Base-by-base conservation (phyloP, 2,113 vertebrate genomes). In the Poeciliopsis turrubarensis region DNA sequence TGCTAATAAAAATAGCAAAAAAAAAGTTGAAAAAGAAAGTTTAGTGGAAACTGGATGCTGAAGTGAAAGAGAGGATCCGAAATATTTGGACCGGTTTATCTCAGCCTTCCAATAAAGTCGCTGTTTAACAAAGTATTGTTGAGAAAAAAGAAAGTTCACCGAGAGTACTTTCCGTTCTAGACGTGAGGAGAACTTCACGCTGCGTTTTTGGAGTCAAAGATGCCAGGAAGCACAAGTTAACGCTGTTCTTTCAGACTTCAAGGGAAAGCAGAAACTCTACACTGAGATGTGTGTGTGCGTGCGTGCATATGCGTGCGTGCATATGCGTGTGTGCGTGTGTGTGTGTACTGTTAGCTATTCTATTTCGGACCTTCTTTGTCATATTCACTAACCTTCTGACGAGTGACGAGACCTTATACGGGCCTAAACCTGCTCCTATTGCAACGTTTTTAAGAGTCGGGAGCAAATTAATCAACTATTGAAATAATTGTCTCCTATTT, bases 121-220 rank as follows among this genome's bases (percentile, higher is more conserved):
- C 60, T 72, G 60, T 72, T 72, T 51, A 68, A 15, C 68, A 73
- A 79, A 78, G 31, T n/a, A 27, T 62, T 62, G 73, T 65, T 62
- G 27, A 34, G 57, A 66, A 76, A 72, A 41, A 67, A 4, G 5
- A n/a, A 41, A 12, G 17, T 61, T 34, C 51, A 72, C 25, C 75
- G 5, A 44, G 5, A 63, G 5, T 62, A 57, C 75, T 73, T 73
- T 32, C 13, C 29, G 37, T 32, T 37, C 10, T 32, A 65, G 72
- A 67, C 37, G 41, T 68, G 22, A 29, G 39, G 15, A 68, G 47
- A n/a, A 64, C 37, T 30, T 77, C 37, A 32, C 8, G 39, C 61
- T 81, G 65, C 61, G 68, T 69, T 63, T 47, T 78, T 70, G 41
- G 17, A 47, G 9, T 25, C 19, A 32, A 73, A 65, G 63, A 77